Evolutionary conservation across 2,888 invertebrate species (phyloP), one percentile per base, ranked within the genome.

Genomic region (Oscheius sp.): DNA sequence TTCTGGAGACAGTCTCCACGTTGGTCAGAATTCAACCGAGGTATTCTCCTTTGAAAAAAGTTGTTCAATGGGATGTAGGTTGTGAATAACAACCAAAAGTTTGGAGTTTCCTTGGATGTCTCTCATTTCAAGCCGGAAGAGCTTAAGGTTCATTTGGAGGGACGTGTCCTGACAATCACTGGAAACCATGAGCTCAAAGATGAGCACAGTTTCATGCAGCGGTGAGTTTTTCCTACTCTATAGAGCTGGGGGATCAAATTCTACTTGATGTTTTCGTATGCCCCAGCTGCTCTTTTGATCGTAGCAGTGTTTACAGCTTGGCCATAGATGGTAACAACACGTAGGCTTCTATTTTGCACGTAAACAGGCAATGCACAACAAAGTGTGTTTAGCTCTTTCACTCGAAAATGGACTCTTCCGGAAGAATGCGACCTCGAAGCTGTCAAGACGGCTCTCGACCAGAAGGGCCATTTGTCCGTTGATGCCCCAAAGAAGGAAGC

Each of bases 61-160:
- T n/a, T n/a, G n/a, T n/a, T n/a, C n/a, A n/a, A n/a, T n/a, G n/a
- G n/a, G n/a, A n/a, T n/a, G n/a, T n/a, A 72, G 64, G 65, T 67
- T 42, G 53, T 67, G 46, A 70, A 74, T 55, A 55, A 25, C 53
- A 61, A 57, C 15, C 20, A 70, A 23, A 73, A 71, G 69, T 75
- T 73, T 61, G 61, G 48, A 17, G 71, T 75, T 58, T 69, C 55
- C 20, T 48, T 75, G 45, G 66, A 75, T 29, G 72, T 75, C 23
- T 31, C 58, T n/a, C 57, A 67, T 17, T 75, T 73, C 73, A 71
- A 68, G 65, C 76, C 76, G 23, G 74, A 77, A 46, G 75, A 77
- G 58, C 57, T 77, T 31, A 73, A 71, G 61, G 69, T 77, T 63
- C 71, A 71, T 29, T 55, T 77, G 37, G 73, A 75, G 20, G 75